Evolutionary conservation across 2,113 vertebrate species (phyloP).

Genomic region (Eudorcas thomsonii): DNA sequence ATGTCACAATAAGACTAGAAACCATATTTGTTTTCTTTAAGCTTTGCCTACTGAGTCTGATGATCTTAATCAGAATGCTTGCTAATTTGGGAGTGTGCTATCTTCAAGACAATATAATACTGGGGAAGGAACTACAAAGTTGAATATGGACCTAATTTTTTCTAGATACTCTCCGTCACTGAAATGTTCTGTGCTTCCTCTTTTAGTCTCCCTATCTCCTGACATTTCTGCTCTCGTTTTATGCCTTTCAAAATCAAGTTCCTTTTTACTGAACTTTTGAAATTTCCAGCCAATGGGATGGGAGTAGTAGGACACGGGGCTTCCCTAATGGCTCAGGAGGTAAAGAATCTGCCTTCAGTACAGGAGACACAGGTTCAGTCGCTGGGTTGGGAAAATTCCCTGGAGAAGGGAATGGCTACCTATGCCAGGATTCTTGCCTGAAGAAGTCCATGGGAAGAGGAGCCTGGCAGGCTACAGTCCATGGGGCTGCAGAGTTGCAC

Average conservation of each 20-base stretch:
- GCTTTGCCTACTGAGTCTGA: background rate
- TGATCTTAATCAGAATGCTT: background rate
- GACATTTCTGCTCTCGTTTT: background rate
- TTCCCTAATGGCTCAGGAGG: background rate
- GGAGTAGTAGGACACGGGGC: background rate
- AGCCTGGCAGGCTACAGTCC: background rate
- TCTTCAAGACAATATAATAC: background rate
- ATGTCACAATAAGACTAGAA: background rate
- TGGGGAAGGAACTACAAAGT: background rate
- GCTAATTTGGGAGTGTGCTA: background rate
- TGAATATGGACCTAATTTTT: background rate
- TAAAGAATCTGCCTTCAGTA: background rate
- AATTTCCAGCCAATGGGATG: background rate
- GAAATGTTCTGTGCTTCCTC: background rate
- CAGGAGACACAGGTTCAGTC: too few species aligned
- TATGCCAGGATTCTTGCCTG: background rate
- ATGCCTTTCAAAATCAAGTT: constrained; percentile 32
- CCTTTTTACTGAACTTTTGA: constrained; percentile 16
- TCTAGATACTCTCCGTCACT: background rate
- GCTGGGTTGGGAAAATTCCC: too few species aligned
- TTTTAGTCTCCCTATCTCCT: background rate
- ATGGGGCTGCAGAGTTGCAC: background rate
- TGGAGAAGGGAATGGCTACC: background rate
- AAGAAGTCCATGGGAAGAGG: background rate
- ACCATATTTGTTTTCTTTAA: background rate